Evolutionary conservation across 2,888 invertebrate species (phyloP).

Genomic region (Arge pagana): DNA sequence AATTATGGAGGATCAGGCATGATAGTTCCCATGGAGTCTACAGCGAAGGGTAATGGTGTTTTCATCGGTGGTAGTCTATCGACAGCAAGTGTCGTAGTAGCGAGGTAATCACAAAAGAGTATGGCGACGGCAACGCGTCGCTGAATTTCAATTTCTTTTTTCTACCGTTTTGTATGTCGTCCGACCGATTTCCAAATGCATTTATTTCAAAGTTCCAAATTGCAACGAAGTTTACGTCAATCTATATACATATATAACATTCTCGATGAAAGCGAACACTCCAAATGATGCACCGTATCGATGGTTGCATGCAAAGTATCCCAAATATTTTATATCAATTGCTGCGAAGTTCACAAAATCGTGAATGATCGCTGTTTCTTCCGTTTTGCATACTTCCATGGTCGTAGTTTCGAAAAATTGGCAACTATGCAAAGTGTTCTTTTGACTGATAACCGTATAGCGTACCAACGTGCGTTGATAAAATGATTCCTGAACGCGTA

Average conservation of each 20-base stretch:
- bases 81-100: too few relatives aligned
- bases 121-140: too few relatives aligned
- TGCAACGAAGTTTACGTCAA: background rate
- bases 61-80: slow-evolving; percentile 6
- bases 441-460: slow-evolving; percentile 23
- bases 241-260: too few relatives aligned
- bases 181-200: too few relatives aligned
- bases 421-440: too few relatives aligned
- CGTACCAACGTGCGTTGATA: slow-evolving; percentile 2
- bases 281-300: background rate
- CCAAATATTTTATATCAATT: background rate
- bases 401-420: background rate
- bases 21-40: slow-evolving; percentile 13
- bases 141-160: too few relatives aligned
- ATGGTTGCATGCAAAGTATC: background rate
- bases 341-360: background rate
- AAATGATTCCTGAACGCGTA: background rate
- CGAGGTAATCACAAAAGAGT: too few relatives aligned
- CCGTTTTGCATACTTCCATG: background rate
- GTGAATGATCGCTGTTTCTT: background rate
- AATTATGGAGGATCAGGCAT: background rate
- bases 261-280: background rate
- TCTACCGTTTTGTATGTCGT: too few relatives aligned
- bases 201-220: background rate
- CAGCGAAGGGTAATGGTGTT: slow-evolving; percentile 2